Conservation (phyloP, 1,140 invertebrate species). For the Apis dorsata region DNA sequence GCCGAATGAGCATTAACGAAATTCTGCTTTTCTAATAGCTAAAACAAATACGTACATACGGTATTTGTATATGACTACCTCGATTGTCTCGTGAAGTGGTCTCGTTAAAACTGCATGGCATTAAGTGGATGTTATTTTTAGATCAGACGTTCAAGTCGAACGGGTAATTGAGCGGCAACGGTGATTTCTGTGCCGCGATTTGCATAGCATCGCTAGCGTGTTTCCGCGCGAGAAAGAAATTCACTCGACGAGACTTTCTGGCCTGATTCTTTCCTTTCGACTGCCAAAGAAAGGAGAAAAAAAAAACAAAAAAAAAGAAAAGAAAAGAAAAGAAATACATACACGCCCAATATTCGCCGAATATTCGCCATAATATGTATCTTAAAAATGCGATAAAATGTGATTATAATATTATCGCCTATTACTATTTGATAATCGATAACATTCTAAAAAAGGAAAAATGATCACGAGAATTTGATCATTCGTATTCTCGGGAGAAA, state of each 20-base stretch:
- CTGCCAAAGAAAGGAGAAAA: slow-evolving; percentile 7
- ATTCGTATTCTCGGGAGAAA: not conserved
- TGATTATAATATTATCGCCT: slow-evolving; percentile 31
- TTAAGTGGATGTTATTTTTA: slow-evolving; percentile 52
- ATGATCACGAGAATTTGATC: not conserved
- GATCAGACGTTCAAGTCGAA: slow-evolving; percentile 43
- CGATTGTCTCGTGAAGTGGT: slow-evolving; percentile 28
- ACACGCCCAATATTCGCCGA: slow-evolving; percentile 1
- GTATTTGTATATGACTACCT: not conserved
- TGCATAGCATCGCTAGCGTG: slow-evolving; percentile 61
- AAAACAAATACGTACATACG: not conserved
- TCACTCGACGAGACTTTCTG: slow-evolving; percentile 34
- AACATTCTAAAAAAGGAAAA: not conserved
- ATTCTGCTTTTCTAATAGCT: not conserved
- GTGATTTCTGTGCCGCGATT: slow-evolving; percentile 61
- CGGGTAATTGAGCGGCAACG: slow-evolving; percentile 47
- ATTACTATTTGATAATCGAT: slow-evolving; percentile 16
- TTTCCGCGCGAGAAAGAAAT: slow-evolving; percentile 52
- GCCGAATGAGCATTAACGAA: not conserved
- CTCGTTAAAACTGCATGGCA: slow-evolving; percentile 24
- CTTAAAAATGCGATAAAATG: not conserved
- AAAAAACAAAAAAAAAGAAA: not conserved
- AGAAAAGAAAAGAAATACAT: slow-evolving; percentile 11
- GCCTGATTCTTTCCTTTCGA: slow-evolving; percentile 58
- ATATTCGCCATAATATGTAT: slow-evolving; percentile 31